Base-by-base conservation (phyloP, 1,140 invertebrate species). In the Drosophila sulfurigaster region DNA sequence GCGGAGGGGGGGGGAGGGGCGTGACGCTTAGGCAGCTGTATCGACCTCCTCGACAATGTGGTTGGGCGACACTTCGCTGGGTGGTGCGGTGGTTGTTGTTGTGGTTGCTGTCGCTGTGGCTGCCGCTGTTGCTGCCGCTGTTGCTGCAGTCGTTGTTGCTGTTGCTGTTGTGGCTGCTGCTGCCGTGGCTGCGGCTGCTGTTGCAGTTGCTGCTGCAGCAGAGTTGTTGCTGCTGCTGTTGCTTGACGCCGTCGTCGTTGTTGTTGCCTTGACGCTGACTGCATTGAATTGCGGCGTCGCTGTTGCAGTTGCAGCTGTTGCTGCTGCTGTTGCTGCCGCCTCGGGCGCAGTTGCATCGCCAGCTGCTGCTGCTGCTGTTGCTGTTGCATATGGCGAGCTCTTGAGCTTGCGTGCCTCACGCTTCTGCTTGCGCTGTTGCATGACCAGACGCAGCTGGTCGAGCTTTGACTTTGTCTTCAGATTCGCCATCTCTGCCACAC, bases 391-490 rank as follows among this genome's bases (percentile, higher is more conserved):
- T 1, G 96, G 96, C 7, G 95, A 93, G 1, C 94, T 94, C 75
- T 96, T 95, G 5, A 96, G 94, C 79, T 97, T 95, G 65, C 97
- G 94, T 4, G 96, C 96, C 91, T 96, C 95, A 35, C 97, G 94
- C 62, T 96, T 94, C 68, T 97, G 96, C 59, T 97, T 95, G 78
- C 96, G 95, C 91, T 98, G 96, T 78, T 97, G 96, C 96, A 98
- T 97, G 32, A 98, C 96, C 20, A 97, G 93, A 68, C 97, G 95
- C 11, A 98, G 93, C 60, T 97, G 96, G 86, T 97, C 96, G 93
- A 98, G 94, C 92, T 98, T 98, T 46, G 96, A 96, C 77, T 97
- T 96, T 4, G 96, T 97, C 72, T 96, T 96, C 69, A 95, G 95
- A 82, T 97, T 96, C 85, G 96, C 96, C 87, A 94, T 86, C 93